Conservation (phyloP, 2,888 invertebrate genomes). For the Punctoribates punctum region DNA sequence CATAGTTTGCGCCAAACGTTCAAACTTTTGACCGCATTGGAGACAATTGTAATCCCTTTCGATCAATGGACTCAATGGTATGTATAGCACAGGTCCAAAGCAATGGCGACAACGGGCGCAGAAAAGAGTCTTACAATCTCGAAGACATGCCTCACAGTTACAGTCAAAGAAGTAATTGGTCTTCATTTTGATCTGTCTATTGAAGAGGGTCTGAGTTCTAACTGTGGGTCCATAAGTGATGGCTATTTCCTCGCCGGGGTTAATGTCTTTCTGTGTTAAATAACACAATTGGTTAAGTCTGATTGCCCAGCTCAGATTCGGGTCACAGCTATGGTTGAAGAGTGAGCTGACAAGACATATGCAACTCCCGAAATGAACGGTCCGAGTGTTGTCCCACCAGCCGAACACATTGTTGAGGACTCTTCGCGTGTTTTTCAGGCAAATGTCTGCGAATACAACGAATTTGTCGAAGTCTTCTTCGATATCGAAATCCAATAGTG, state of each 20-base stretch:
- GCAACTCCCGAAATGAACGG: not conserved
- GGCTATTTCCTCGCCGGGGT: conserved; percentile 37
- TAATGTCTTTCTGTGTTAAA: conserved; percentile 11
- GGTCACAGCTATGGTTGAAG: conserved; percentile 43
- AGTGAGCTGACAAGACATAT: conserved; percentile 29
- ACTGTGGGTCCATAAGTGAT: conserved; percentile 42
- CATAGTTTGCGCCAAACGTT: not conserved
- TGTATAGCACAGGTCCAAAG: conserved; percentile 7
- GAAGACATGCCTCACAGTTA: conserved; percentile 34
- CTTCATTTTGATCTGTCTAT: conserved; percentile 31
- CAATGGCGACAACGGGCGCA: conserved; percentile 8
- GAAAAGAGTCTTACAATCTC: not conserved
- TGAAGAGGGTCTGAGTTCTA: not conserved
- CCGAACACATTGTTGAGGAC: conserved; percentile 30
- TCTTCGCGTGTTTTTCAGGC: not conserved
- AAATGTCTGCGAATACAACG: not conserved
- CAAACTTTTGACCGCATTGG: not conserved
- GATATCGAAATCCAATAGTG: conserved; percentile 2
- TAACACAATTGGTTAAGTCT: not conserved
- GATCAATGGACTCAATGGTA: not conserved
- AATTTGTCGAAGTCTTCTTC: conserved; percentile 1
- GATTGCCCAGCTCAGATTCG: conserved; percentile 37
- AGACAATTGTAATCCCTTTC: not conserved
- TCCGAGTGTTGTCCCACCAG: not conserved
- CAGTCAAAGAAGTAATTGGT: conserved; percentile 39